Base-by-base conservation (phyloP, 1,140 invertebrate genomes). In the Berghia stephanieae region DNA sequence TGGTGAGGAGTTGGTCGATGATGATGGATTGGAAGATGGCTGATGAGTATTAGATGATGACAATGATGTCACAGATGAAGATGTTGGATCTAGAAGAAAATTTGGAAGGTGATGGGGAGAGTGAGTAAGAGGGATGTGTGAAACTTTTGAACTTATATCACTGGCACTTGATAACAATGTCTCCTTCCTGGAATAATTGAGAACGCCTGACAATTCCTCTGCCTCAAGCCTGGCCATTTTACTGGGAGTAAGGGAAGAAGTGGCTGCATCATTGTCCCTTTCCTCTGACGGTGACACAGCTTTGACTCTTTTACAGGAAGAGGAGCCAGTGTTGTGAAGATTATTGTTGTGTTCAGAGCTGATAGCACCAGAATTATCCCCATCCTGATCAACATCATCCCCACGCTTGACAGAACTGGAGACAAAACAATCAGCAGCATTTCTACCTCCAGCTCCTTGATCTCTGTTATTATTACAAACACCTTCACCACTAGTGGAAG, bases 381-480 rank as follows among this genome's bases (percentile, higher is more conserved):
- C 74, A 4, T 76, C 74, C n/a, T 76, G 60, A 8, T 46, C 43
- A 2, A 67, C 74, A 4, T 43, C 43, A 13, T 76, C 74, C 27
- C 68, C 74, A 16, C 74, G 49, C 34, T 34, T 44, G 49, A 67
- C 74, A 1, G 74, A 76, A 34, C 74, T 76, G 16, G 74, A 76
- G 2, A 76, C 74, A 42, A 63, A 44, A 60, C 74, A 76, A 34
- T 76, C 74, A 18, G 60, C 43, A 18, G n/a, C n/a, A n/a, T n/a
- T n/a, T n/a, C n/a, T n/a, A n/a, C n/a, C n/a, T n/a, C n/a, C n/a
- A n/a, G n/a, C n/a, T n/a, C n/a, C n/a, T n/a, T 43, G 60, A 38
- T 72, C 70, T 55, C 46, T 43, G 36, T 27, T 44, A 38, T 31
- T 49, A 18, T 27, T 67, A 18, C 2, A 27, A 2, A 3, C 31